A percentile compares a stretch with the other conserved stretches of the same genome.
These are phyloP conservation scores for Ageneiosus marmoratus DNA, from an alignment of 2,113 vertebrate species.

Conservation along the genomic window DNA sequence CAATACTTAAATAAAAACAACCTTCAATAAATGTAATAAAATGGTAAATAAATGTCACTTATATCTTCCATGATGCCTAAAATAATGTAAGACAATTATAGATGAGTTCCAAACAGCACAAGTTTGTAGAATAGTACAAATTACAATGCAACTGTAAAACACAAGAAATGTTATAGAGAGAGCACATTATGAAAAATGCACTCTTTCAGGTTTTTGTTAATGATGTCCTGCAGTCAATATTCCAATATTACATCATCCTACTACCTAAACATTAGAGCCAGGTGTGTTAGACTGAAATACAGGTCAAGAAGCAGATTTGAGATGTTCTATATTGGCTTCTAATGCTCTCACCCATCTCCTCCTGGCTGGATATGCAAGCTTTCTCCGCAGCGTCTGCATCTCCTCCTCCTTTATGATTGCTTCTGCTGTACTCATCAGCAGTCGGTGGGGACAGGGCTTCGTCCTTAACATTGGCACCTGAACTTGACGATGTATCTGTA, in stretches of 20 bases:
- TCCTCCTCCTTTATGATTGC: slow-evolving; percentile 70
- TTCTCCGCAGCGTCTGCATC: slow-evolving; percentile 76
- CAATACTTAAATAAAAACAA: too few relatives aligned
- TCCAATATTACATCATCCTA: not conserved
- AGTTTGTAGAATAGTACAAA: not conserved
- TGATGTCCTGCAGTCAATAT: not conserved
- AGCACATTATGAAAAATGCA: too few relatives aligned
- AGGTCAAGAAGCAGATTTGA: not conserved
- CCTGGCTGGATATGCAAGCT: slow-evolving; percentile 73
- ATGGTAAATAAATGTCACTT: too few relatives aligned
- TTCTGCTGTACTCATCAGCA: slow-evolving; percentile 66
- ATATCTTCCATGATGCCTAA: too few relatives aligned
- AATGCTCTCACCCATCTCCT: slow-evolving; percentile 79
- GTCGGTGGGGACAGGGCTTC: slow-evolving; percentile 31
- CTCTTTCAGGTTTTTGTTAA: not conserved
- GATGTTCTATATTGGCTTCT: not conserved
- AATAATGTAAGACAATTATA: too few relatives aligned
- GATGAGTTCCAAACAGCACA: too few relatives aligned
- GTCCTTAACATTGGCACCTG: not conserved
- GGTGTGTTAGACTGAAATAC: not conserved
- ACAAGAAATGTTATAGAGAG: not conserved
- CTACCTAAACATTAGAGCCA: not conserved
- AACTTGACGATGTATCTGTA: slow-evolving; percentile 72
- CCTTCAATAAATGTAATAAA: too few relatives aligned
- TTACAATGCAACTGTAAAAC: not conserved